Evolutionary conservation across 2,888 invertebrate species (phyloP).

Genomic region (Drosophila lutescens): DNA sequence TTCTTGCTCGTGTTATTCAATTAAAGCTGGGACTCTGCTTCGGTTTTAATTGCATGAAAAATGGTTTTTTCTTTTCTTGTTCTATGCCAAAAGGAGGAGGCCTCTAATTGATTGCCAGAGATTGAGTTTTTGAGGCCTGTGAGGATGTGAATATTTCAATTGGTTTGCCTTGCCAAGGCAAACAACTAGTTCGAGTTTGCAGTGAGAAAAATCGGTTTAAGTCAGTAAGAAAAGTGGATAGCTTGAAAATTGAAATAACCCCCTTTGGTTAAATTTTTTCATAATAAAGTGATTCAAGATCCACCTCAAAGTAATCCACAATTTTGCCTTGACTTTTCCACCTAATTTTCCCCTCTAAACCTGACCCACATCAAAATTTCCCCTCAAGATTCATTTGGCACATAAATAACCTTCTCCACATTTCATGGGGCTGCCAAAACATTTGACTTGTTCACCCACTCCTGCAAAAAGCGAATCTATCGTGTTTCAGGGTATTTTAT

Average conservation of each 20-base stretch:
- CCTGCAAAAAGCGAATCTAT: constrained; percentile 37
- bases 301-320: background rate
- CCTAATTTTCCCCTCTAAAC: constrained; percentile 4
- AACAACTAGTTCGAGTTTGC: background rate
- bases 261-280: too few relatives aligned
- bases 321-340: constrained; percentile 13
- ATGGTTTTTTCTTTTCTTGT: constrained; percentile 54
- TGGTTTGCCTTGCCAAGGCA: constrained; percentile 14
- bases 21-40: constrained; percentile 58
- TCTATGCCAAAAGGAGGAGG: constrained; percentile 7
- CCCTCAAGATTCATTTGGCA: constrained; percentile 6
- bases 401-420: constrained; percentile 47
- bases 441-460: constrained; percentile 42
- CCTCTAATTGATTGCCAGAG: constrained; percentile 37
- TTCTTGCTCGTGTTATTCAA: constrained; percentile 68
- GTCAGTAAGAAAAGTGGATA: background rate
- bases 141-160: constrained; percentile 16
- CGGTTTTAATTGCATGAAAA: constrained; percentile 71
- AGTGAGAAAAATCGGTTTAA: constrained; percentile 3
- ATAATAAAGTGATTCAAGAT: background rate
- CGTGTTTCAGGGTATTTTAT: constrained; percentile 57
- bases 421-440: constrained; percentile 44
- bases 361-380: constrained; percentile 38
- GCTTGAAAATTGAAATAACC: too few relatives aligned
- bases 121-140: constrained; percentile 16